Evolutionary conservation across 2,888 invertebrate species (phyloP).

Genomic region (Drosophila robusta): DNA sequence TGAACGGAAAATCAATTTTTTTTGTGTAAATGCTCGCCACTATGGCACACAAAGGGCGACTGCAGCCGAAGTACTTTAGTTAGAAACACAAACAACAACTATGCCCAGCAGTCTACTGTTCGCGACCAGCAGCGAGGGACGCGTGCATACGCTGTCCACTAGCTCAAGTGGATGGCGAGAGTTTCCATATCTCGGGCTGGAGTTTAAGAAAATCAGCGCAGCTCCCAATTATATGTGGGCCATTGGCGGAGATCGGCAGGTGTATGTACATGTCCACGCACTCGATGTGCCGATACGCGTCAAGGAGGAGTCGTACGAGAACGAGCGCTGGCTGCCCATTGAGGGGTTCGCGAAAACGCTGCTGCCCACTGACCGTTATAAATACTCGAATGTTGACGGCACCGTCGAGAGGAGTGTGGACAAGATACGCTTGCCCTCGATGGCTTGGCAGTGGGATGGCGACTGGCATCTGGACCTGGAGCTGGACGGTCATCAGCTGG

Average conservation of each 20-base stretch:
- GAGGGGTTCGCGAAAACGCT: constrained; percentile 94
- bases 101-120: constrained; percentile 92
- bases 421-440: constrained; percentile 93
- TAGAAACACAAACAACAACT: constrained; percentile 11
- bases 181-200: constrained; percentile 92
- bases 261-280: constrained; percentile 95
- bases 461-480: constrained; percentile 95
- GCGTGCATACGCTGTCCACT: constrained; percentile 93
- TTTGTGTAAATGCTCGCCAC: constrained; percentile 37
- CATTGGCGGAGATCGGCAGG: constrained; percentile 96
- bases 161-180: constrained; percentile 94
- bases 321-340: constrained; percentile 96
- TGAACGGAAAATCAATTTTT: constrained; percentile 60
- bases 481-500: constrained; percentile 93
- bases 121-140: constrained; percentile 94
- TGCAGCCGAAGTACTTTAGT: constrained; percentile 8
- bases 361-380: constrained; percentile 94
- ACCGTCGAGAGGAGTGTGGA: constrained; percentile 91
- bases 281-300: constrained; percentile 95
- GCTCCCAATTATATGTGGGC: constrained; percentile 96
- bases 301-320: constrained; percentile 96
- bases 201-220: constrained; percentile 95
- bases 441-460: constrained; percentile 99
- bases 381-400: constrained; percentile 94
- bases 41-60: constrained; percentile 42